Base-by-base conservation (phyloP, 2,797 vertebrate species). In the Serranus cabrilla region DNA sequence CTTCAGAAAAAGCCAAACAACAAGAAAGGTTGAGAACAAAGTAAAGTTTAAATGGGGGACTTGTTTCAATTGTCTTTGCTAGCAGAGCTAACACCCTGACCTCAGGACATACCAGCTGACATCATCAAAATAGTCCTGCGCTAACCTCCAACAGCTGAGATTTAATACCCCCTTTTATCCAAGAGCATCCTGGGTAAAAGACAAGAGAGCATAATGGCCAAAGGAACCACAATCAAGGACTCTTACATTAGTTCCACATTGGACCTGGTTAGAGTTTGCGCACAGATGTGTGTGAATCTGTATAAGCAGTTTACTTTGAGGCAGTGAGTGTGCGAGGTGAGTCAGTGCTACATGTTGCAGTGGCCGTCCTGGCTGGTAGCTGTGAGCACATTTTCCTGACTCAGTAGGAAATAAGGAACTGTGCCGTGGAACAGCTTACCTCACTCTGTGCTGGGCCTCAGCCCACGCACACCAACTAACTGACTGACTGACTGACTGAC, bases 351-450 rank as follows among this genome's bases (percentile, higher is more conserved):
- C 73, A 56, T 70, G 85, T 49, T 61, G 52, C 78, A 80, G 73
- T 77, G 72, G 76, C 52, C 10, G 9, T 74, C 39, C 67, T 63
- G 69, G 73, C 69, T 81, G 63, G 61, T 78, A 47, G 58, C 71
- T 62, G 64, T 47, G 63, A 65, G 61, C 78, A 83, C 61, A 89
- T 90, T 87, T 88, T 65, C 85, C 92, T 93, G 90, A 92, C 85
- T 93, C 87, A 85, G 85, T 78, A 8, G 80, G 85, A 91, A 91
- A 92, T 75, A 57, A 82, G 81, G 64, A 86, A 86, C 76, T 69
- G 78, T 74, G 50, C 61, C 59, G 84, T 91, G 93, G 91, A 93
- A 91, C 74, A 93, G 83, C 78, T 94, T 89, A 92, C 87, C 90
- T 94, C 92, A 93, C 69, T 77, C 76, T 59, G 61, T 16, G 67